Base-by-base conservation (phyloP, 2,797 vertebrate genomes). In the Hirundo rustica region DNA sequence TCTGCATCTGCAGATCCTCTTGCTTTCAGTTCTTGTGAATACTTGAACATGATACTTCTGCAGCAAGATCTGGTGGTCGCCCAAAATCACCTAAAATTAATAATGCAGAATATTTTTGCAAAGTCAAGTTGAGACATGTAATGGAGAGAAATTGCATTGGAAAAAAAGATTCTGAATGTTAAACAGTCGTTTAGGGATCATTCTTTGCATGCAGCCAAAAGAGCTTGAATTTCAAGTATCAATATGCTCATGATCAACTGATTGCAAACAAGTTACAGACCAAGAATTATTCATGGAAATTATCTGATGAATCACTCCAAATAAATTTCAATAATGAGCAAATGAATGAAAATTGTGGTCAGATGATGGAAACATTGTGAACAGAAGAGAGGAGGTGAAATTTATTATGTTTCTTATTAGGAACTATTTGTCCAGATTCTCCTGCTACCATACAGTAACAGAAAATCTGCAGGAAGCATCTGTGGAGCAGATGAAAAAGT, bases 281-380 rank as follows among this genome's bases (percentile, higher is more conserved):
- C 73, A 91, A 92, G 55, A 87, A 89, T 91, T 94, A 85, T 90
- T 93, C 83, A 82, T 17, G 83, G 53, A 96, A 85, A 95, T 80
- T 92, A 88, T 95, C 74, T 80, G 61, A 92, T 92, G 7, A 91
- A 89, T 95, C 78, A 80, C 72, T 85, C 65, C 19, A 51, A 93
- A 91, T 96, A 94, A 74, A 89, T 94, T 93, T 90, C 50, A 80
- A 0, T 90, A 82, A 90, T 55, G 83, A 93, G 44, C 61, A 86
- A 92, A 94, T 90, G 73, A 91, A 91, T 62, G 20, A 96, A 95
- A 93, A 92, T 88, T 80, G 80, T 88, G 85, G 47, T 97, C 77
- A 79, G 80, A 81, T 88, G 73, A 79, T 42, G 71, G 92, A 94
- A 95, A 94, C 53, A 90, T 95, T 54, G 45, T 51, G 83, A 94